Percentiles rank a stretch among this genome's conserved stretches.
These are phyloP conservation scores for Malurus melanocephalus DNA, from an alignment of 2,113 vertebrate genomes.

Conservation along the genomic window DNA sequence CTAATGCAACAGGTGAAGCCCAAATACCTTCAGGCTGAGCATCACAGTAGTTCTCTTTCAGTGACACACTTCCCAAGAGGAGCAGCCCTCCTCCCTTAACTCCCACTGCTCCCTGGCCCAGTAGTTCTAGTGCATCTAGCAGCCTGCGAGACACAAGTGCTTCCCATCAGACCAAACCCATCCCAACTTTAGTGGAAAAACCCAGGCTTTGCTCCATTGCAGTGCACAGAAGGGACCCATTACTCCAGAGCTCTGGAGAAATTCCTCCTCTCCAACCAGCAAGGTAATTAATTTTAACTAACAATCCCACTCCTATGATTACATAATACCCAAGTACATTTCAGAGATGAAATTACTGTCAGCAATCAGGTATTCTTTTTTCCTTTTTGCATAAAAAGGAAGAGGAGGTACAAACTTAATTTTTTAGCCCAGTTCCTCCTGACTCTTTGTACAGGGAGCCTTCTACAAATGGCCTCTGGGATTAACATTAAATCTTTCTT, in stretches of 20 bases:
- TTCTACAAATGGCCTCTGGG: background rate
- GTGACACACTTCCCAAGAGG: background rate
- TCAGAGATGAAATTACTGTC: background rate
- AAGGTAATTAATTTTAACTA: background rate
- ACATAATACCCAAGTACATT: background rate
- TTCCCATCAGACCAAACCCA: background rate
- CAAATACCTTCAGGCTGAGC: background rate
- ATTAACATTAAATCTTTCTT: background rate
- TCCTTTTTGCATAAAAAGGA: background rate
- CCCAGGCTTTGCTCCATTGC: background rate
- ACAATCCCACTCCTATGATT: background rate
- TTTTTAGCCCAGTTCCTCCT: background rate
- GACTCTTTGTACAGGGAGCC: background rate
- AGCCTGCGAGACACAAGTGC: rapidly evolving
- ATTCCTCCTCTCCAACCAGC: background rate
- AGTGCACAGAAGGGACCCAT: rapidly evolving
- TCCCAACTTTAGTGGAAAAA: background rate
- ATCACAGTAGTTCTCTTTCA: background rate
- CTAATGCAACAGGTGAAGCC: background rate
- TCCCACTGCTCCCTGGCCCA: rapidly evolving
- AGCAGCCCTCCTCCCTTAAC: rapidly evolving
- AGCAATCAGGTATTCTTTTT: background rate
- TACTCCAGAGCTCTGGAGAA: background rate
- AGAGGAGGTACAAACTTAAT: background rate
- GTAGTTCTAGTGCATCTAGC: background rate